A percentile compares a stretch with the other conserved stretches of the same genome.
phyloP scores from a whole-genome alignment of 2,113 vertebrate genomes.

The Albula glossodonta region DNA sequence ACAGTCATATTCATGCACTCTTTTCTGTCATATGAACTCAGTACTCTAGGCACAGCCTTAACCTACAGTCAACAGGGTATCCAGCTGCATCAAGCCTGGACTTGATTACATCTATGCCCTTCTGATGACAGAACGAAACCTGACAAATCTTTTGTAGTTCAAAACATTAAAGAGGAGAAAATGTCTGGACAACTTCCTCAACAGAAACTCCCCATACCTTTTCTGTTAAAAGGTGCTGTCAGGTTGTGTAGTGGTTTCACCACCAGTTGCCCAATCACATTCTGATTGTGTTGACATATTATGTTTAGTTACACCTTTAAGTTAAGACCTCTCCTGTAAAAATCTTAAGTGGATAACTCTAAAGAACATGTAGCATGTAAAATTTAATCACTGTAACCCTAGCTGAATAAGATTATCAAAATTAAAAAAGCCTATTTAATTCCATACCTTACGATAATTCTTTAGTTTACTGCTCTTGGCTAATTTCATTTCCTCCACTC shows the following conservation, averaged over 20 bases:
- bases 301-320: not conserved
- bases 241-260: not conserved
- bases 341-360: not conserved
- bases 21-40: not conserved
- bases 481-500: constrained; percentile 57
- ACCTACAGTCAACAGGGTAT: no score
- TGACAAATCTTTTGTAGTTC: no score
- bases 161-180: not conserved
- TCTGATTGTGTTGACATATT: not conserved
- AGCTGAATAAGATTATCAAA: not conserved
- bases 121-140: no score
- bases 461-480: constrained; percentile 63
- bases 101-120: no score
- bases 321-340: not conserved
- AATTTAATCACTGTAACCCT: not conserved
- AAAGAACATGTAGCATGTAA: not conserved
- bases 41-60: no score
- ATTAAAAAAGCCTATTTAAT: not conserved
- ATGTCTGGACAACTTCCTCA: not conserved
- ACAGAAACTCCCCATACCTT: not conserved
- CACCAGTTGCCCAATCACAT: not conserved
- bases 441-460: constrained; percentile 69
- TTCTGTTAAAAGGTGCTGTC: not conserved
- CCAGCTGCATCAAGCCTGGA: no score
- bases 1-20: not conserved